Evolutionary conservation across 2,888 invertebrate species (phyloP).

Genomic region (Dicycla oo): DNA sequence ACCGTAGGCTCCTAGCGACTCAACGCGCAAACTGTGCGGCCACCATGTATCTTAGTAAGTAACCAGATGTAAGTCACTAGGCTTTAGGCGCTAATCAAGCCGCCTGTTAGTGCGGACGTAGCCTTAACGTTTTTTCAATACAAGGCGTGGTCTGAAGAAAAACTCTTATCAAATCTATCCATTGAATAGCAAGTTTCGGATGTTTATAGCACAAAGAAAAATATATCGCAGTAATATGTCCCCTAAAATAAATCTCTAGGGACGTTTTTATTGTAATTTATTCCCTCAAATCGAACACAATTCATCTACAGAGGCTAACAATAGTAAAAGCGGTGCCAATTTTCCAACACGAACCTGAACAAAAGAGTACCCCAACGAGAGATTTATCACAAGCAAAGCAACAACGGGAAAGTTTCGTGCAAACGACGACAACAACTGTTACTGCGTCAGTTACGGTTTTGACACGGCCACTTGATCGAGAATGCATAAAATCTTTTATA

Average conservation of each 20-base stretch:
- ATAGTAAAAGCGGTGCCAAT: constrained; percentile 70
- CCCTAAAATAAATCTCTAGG: constrained; percentile 43
- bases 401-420: constrained; percentile 70
- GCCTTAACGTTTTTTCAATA: no score
- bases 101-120: no score
- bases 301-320: constrained; percentile 67
- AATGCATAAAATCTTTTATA: constrained; percentile 58
- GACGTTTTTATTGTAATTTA: constrained; percentile 61
- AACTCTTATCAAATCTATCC: constrained; percentile 2
- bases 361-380: constrained; percentile 67
- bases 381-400: constrained; percentile 75
- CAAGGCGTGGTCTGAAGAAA: constrained; percentile 4
- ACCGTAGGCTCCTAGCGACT: no score
- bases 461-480: constrained; percentile 56
- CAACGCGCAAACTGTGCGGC: no score
- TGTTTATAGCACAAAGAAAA: constrained; percentile 45
- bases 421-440: constrained; percentile 69
- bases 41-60: no score
- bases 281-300: constrained; percentile 66
- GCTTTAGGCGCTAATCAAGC: no score
- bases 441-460: constrained; percentile 51
- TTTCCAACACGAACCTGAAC: constrained; percentile 72
- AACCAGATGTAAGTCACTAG: no score
- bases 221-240: constrained; percentile 55
- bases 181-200: constrained; percentile 20